Evolutionary conservation across 2,888 invertebrate species (phyloP).

Genomic region (Dascillus cervinus): DNA sequence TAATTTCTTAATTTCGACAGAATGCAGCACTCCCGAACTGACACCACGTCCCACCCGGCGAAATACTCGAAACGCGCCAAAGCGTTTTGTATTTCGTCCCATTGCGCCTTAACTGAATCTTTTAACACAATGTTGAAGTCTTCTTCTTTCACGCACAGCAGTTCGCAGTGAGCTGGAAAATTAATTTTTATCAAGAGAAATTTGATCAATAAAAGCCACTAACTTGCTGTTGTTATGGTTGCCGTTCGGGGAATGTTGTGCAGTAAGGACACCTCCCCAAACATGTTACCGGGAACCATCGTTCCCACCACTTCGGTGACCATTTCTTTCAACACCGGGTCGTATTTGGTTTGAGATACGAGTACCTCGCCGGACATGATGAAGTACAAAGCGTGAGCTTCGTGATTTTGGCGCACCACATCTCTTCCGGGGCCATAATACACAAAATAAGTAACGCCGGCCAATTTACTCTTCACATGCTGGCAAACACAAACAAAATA

Average conservation of each 20-base stretch:
- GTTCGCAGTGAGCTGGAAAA: slow-evolving; percentile 50
- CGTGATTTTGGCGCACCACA: slow-evolving; percentile 55
- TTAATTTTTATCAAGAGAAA: too few species aligned
- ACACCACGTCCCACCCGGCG: slow-evolving; percentile 51
- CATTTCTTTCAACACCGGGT: slow-evolving; percentile 44
- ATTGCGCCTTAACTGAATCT: slow-evolving; percentile 50
- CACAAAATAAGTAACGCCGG: slow-evolving; percentile 53
- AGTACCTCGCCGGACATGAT: slow-evolving; percentile 53
- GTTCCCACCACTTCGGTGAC: slow-evolving; percentile 45
- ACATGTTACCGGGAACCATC: slow-evolving; percentile 53
- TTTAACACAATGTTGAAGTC: slow-evolving; percentile 56
- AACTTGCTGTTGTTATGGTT: slow-evolving; percentile 1
- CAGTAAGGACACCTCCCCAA: slow-evolving; percentile 58
- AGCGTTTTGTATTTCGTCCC: slow-evolving; percentile 53
- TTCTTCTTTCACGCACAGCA: slow-evolving; percentile 53
- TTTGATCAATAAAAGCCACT: background rate
- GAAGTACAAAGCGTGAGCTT: slow-evolving; percentile 55
- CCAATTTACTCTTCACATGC: slow-evolving; percentile 53
- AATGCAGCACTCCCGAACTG: slow-evolving; percentile 58
- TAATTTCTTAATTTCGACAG: slow-evolving; percentile 54
- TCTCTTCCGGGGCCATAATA: slow-evolving; percentile 51
- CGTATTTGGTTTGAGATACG: slow-evolving; percentile 46
- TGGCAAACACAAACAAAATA: too few species aligned
- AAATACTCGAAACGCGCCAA: slow-evolving; percentile 59
- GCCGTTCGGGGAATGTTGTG: slow-evolving; percentile 51